These are phyloP conservation scores for Cacoxenus indagator DNA, from an alignment of 2,888 invertebrate species.

Conservation along the genomic window DNA sequence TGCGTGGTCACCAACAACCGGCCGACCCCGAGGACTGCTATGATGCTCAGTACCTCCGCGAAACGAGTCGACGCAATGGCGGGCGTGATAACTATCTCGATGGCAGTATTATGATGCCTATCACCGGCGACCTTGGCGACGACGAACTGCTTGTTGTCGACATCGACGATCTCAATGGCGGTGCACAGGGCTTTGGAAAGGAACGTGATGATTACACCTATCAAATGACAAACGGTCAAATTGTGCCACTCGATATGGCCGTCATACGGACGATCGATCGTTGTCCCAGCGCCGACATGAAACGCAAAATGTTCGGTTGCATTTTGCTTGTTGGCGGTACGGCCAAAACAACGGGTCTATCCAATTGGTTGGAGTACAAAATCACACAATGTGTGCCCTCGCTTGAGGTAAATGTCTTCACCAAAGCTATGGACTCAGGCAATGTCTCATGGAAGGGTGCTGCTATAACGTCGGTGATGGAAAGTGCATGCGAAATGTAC, in stretches of 20 bases:
- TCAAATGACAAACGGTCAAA: constrained; percentile 81
- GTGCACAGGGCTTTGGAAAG: constrained; percentile 73
- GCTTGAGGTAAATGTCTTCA: constrained; percentile 89
- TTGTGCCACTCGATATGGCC: constrained; percentile 90
- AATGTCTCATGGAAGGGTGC: constrained; percentile 96
- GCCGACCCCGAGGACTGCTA: constrained; percentile 93
- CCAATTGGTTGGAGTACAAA: constrained; percentile 89
- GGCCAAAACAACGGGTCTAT: constrained; percentile 87
- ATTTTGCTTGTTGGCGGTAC: constrained; percentile 94
- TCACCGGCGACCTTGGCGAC: constrained; percentile 77
- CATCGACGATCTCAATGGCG: constrained; percentile 49
- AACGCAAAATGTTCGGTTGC: constrained; percentile 94
- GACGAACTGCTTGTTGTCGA: constrained; percentile 73
- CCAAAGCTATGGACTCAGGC: constrained; percentile 92
- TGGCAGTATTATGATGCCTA: constrained; percentile 68
- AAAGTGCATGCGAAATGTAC: constrained; percentile 94
- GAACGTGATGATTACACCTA: constrained; percentile 64
- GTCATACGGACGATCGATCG: constrained; percentile 92
- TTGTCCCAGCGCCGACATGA: constrained; percentile 89
- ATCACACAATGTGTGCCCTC: constrained; percentile 84
- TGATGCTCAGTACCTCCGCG: constrained; percentile 91
- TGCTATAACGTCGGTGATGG: constrained; percentile 91
- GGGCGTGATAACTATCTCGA: constrained; percentile 72
- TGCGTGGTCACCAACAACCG: constrained; percentile 75
- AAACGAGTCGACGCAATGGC: constrained; percentile 77